Base-by-base conservation (phyloP, 1,140 invertebrate genomes). In the Drosophila obscura region DNA sequence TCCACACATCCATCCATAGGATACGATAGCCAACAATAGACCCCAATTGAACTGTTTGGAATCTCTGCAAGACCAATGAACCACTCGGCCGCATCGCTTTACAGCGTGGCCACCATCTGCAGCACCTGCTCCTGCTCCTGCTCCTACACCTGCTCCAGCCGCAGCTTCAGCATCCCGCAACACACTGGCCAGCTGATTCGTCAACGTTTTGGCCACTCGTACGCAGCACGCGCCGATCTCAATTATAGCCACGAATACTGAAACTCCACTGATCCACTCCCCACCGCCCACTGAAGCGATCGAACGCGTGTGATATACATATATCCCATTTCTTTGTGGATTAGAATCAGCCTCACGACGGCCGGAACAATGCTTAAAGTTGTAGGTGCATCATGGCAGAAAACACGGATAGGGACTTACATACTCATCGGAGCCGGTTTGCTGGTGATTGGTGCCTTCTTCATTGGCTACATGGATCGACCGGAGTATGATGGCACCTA, bases 351-450 rank as follows among this genome's bases (percentile, higher is more conserved):
- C 80, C 63, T 90, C 85, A 91, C 60, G 61, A 91, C 87, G 90
- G 90, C 88, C 75, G 87, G 76, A 57, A 91, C 90, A 90, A 95
- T 96, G 93, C 92, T 96, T 90, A 96, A 96, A 94, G 95, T 96
- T 58, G 95, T 96, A 53, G 95, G 95, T 77, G 95, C 95, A 88
- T 96, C 95, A 59, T 96, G 95, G 95, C 93, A 95, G 66, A 95
- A 96, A 91, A 96, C 95, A 28, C 94, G 95, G 88, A 94, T 96
- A 77, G 95, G 94, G 73, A 94, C 95, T 15, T 95, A 95, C 80
- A 94, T 96, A 64, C 92, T 96, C 28, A 93, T 94, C 28, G 93
- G 94, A 73, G 94, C 95, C 68, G 94, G 94, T 55, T 87, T 95
- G 26, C 91, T 96, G 24, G 95, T 95, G 44, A 94, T 96, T 44